Base-by-base conservation (phyloP, 1,140 invertebrate genomes). In the Megalonaias nervosa region DNA sequence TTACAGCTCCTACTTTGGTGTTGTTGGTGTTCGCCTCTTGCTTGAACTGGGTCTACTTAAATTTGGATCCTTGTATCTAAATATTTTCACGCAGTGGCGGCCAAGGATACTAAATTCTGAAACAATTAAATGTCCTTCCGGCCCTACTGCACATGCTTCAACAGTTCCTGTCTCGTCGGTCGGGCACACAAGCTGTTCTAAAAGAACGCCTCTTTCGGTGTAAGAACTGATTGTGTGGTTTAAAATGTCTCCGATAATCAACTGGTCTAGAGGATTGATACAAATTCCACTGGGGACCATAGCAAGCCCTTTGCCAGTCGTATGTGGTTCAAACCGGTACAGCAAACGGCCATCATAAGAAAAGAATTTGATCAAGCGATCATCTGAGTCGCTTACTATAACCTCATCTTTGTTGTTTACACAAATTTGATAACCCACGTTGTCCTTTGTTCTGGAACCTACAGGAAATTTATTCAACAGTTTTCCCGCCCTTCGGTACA, bases 41-140 rank as follows among this genome's bases (percentile, higher is more conserved):
- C 84, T 87, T 6, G 85, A 87, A 15, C 82, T 81, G 19, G 82
- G 82, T 81, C 84, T 82, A 11, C 73, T 80, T 21, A 66, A 64
- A 67, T 90, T 88, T 75, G 88, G 89, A 15, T 81, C 75, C n/a
- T 81, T 74, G 69, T 88, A 90, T 11, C 89, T 77, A 71, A 88
- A 89, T 71, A 90, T 88, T 77, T 89, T 90, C 14, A 89, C 17
- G 60, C 85, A 87, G 74, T 90, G 89, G 14, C 83, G 80, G 65
- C 87, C 86, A 14, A 83, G 75, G 64, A 86, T 60, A 62, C 85
- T 85, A 74, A 82, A 88, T 67, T 90, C 89, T 15, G 87, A 80
- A 1, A 74, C 76, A 13, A 89, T 82, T 48, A 90, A 56, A 68
- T 90, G 89, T 62, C 89, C 89, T 77, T 90, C 88, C 38, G 84